Conservation (phyloP, 23 tunicate species). For the Phallusia fumigata region DNA sequence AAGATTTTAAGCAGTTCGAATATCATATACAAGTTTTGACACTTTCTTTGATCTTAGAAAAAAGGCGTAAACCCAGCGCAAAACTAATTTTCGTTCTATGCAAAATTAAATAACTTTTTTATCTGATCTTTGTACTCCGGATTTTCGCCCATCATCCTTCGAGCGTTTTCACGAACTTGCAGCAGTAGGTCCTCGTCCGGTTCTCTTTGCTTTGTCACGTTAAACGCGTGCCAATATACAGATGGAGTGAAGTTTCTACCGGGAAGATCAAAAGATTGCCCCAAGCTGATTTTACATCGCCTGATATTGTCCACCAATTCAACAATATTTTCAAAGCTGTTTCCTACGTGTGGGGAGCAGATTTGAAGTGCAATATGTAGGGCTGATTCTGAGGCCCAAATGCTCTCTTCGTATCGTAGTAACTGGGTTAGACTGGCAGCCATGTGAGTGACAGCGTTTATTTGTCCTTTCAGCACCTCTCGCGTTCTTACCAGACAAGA, state of each 20-base stretch:
- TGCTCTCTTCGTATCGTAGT: not conserved
- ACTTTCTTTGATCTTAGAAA: no score
- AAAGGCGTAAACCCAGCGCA: no score
- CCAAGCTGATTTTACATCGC: not conserved
- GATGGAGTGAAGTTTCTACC: not conserved
- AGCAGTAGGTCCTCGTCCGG: no score
- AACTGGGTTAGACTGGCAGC: not conserved
- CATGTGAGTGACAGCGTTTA: not conserved
- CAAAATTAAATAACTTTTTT: no score
- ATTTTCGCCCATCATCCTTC: no score
- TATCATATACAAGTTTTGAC: no score
- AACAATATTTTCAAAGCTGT: not conserved
- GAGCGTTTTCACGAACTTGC: no score
- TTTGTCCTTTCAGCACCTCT: not conserved
- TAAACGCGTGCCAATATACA: not conserved
- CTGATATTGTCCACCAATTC: not conserved
- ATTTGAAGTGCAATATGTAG: not conserved
- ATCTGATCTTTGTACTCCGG: no score
- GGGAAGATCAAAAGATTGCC: not conserved
- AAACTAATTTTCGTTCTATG: no score
- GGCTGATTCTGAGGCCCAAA: not conserved
- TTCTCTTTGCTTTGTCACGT: not conserved
- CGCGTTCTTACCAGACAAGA: not conserved
- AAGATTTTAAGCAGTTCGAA: no score
- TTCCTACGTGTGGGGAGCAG: not conserved